Evolutionary conservation across 2,113 vertebrate species (phyloP).

Genomic region (Epinephelus cyanopodus): DNA sequence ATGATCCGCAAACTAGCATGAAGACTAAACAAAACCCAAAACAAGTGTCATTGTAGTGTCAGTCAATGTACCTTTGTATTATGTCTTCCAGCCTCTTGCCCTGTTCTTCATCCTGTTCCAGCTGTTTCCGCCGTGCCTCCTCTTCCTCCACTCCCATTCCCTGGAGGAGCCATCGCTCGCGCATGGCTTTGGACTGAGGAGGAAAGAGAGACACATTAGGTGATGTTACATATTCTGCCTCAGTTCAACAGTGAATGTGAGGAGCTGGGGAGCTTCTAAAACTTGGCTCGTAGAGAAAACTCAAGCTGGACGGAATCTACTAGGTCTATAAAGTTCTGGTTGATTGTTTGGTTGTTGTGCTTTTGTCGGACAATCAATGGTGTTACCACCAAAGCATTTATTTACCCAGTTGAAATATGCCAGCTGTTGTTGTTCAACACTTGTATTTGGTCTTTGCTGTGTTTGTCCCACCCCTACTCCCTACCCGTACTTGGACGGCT

Average conservation of each 20-base stretch:
- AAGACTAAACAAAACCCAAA: neutral
- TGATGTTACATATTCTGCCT: neutral
- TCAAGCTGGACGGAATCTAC: neutral
- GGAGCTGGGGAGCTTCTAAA: neutral
- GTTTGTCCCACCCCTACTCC: too few species aligned
- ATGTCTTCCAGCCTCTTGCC: constrained; percentile 92
- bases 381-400: too few species aligned
- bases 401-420: too few species aligned
- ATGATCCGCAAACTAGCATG: neutral
- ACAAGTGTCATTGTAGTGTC: neutral
- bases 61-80: constrained; percentile 88
- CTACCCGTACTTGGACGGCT: too few species aligned
- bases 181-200: constrained; percentile 94
- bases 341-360: too few species aligned
- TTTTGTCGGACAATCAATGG: too few species aligned
- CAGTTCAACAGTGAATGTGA: neutral
- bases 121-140: constrained; percentile 89
- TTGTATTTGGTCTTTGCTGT: too few species aligned
- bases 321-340: too few species aligned
- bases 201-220: constrained; percentile 15
- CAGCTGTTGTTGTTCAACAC: too few species aligned
- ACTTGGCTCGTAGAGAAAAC: neutral
- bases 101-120: constrained; percentile 93
- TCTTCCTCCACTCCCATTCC: constrained; percentile 91
- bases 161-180: constrained; percentile 98